phyloP scores from a whole-genome alignment of 2,797 vertebrate species.

The Parauchenoglanis ngamensis region DNA sequence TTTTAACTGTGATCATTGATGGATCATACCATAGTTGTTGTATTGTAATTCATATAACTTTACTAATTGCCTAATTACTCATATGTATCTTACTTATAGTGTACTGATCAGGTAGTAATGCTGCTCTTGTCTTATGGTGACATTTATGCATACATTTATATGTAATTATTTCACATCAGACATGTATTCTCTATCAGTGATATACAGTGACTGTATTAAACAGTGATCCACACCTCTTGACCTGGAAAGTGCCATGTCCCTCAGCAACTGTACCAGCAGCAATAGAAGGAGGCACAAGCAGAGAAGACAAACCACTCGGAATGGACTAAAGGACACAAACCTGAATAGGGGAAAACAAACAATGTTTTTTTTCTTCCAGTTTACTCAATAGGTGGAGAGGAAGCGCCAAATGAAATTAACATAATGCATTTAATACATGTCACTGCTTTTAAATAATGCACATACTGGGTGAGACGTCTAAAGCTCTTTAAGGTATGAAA shows the following conservation, averaged over 20 bases:
- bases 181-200: not conserved
- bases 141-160: not conserved
- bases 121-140: not conserved
- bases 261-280: constrained; percentile 59
- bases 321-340: constrained; percentile 67
- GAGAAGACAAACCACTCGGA: constrained; percentile 65
- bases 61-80: not conserved
- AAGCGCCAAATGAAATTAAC: not conserved
- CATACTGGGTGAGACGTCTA: not conserved
- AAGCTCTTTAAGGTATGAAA: not conserved
- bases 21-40: not conserved
- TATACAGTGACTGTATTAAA: not conserved
- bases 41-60: not conserved
- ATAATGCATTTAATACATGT: not conserved
- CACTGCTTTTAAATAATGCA: not conserved
- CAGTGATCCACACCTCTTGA: constrained; percentile 63
- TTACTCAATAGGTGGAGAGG: not conserved
- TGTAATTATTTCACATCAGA: not conserved
- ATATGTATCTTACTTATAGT: not conserved
- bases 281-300: constrained; percentile 63
- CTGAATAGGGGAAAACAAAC: constrained; percentile 54
- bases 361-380: not conserved
- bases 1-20: not conserved
- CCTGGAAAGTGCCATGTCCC: constrained; percentile 62
- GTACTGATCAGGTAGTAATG: not conserved